phyloP scores from a whole-genome alignment of 2,113 vertebrate species.

The Oreochromis tanganicae region DNA sequence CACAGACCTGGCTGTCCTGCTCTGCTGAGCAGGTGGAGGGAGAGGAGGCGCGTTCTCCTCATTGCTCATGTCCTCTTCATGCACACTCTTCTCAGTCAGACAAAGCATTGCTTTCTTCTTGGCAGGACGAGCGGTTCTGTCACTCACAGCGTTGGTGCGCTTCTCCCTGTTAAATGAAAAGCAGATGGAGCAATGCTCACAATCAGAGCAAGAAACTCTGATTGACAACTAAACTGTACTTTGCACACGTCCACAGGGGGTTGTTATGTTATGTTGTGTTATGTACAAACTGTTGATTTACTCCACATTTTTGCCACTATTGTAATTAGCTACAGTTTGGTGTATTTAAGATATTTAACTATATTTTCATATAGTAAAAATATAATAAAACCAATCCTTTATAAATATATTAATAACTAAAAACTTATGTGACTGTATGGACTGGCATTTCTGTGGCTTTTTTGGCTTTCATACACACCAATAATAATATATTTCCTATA shows the following conservation, averaged over 20 bases:
- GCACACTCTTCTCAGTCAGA: background rate
- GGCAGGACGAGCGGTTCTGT: background rate
- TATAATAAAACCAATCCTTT: background rate
- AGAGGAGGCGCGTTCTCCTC: background rate
- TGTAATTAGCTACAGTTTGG: background rate
- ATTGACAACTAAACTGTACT: background rate
- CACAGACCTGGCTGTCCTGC: slow-evolving; percentile 24
- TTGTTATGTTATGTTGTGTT: background rate
- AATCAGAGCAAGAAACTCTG: background rate
- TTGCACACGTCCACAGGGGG: background rate
- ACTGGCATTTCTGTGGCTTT: background rate
- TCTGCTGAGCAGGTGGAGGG: background rate
- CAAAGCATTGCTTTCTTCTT: background rate
- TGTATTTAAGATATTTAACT: background rate
- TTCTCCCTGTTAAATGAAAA: background rate
- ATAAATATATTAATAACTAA: background rate
- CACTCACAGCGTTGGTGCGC: no score
- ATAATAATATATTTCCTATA: background rate
- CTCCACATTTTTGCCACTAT: background rate
- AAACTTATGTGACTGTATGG: background rate
- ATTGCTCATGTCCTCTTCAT: background rate
- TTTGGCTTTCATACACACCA: background rate
- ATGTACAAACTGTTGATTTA: background rate
- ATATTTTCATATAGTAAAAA: background rate
- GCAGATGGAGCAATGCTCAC: background rate